A percentile compares a stretch with the other conserved stretches of the same genome.
Conservation (phyloP, 1,140 invertebrate genomes). For the Drosophila seguyi region DNA sequence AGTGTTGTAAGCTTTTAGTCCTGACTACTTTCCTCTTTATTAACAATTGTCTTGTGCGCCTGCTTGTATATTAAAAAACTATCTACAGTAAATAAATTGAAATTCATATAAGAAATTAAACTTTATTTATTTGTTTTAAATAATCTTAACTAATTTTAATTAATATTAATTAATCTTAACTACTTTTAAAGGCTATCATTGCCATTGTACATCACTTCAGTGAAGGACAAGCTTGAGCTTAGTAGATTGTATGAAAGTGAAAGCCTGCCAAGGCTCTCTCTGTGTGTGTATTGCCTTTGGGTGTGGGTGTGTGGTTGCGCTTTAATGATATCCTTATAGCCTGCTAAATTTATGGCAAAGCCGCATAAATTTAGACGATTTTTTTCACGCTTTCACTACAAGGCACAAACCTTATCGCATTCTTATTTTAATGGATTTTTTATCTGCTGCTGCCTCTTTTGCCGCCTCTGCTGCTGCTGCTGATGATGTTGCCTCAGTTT, state of each 20-base stretch:
- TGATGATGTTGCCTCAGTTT: constrained; percentile 69
- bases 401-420: constrained; percentile 74
- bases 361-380: constrained; percentile 79
- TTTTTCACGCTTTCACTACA: constrained; percentile 79
- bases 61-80: not conserved
- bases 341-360: constrained; percentile 81
- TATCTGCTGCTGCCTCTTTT: constrained; percentile 56
- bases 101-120: not conserved
- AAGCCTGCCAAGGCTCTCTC: constrained; percentile 65
- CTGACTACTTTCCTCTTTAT: too few relatives aligned
- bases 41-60: too few relatives aligned
- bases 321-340: constrained; percentile 84
- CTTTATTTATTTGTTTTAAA: not conserved
- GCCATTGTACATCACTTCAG: constrained; percentile 29
- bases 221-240: constrained; percentile 62
- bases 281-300: constrained; percentile 17
- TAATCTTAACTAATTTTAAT: not conserved
- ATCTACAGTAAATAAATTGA: not conserved
- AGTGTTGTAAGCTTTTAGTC: too few relatives aligned
- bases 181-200: not conserved
- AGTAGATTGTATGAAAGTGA: constrained; percentile 71
- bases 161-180: not conserved
- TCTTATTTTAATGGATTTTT: constrained; percentile 85
- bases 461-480: constrained; percentile 34
- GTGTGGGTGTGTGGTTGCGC: constrained; percentile 66